phyloP scores from a whole-genome alignment of 2,113 vertebrate genomes.

The Actinemys pallida region DNA sequence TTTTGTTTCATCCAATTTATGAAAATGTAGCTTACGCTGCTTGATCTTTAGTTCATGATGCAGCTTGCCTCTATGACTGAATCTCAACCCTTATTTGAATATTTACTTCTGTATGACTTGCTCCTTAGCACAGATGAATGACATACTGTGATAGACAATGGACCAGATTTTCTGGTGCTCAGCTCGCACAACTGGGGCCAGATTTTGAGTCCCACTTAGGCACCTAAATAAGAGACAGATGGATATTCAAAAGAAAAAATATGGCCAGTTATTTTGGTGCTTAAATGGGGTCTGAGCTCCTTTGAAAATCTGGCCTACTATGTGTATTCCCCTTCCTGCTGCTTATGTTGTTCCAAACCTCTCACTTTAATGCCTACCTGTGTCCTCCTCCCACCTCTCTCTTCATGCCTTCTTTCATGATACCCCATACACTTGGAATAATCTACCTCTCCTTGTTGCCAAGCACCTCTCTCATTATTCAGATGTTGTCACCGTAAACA shows the following conservation, averaged over 20 bases:
- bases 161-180: constrained; percentile 68
- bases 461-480: not conserved
- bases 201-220: constrained; percentile 65
- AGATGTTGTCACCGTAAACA: constrained; percentile 2
- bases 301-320: constrained; percentile 9
- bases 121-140: constrained; percentile 70
- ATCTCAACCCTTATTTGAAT: constrained; percentile 28
- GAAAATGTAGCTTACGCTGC: constrained; percentile 28
- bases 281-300: constrained; percentile 46
- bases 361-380: not conserved
- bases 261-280: constrained; percentile 47
- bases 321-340: not conserved
- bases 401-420: accelerated
- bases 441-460: not conserved
- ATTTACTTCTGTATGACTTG: constrained; percentile 46
- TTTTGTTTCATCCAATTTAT: constrained; percentile 27
- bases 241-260: constrained; percentile 50
- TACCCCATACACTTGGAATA: not conserved
- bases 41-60: constrained; percentile 24
- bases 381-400: not conserved
- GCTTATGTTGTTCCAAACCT: not conserved
- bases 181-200: constrained; percentile 40
- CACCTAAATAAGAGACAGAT: constrained; percentile 62
- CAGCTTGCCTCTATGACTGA: constrained; percentile 48
- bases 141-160: constrained; percentile 52